Conservation (phyloP, 2,888 invertebrate species). For the Dynastes tityus region DNA sequence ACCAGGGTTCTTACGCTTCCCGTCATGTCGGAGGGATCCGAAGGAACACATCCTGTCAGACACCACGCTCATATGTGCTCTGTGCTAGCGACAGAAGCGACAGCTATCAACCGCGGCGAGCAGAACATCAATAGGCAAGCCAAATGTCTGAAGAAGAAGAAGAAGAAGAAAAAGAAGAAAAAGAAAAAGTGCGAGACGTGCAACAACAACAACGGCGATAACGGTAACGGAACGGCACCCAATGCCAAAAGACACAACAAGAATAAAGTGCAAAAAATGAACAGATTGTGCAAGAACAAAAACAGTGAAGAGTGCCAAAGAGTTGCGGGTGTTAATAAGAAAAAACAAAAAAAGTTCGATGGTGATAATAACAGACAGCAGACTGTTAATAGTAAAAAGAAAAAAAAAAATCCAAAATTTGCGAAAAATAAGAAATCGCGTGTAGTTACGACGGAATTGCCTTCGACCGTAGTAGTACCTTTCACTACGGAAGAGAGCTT, state of each 20-base stretch:
- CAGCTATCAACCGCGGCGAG: constrained; percentile 37
- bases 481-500: constrained; percentile 73
- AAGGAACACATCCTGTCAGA: constrained; percentile 71
- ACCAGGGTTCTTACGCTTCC: constrained; percentile 80
- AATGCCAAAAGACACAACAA: constrained; percentile 57
- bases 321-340: constrained; percentile 68
- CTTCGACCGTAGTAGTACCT: constrained; percentile 73
- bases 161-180: constrained; percentile 72
- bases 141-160: constrained; percentile 64
- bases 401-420: constrained; percentile 70
- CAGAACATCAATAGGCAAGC: constrained; percentile 34
- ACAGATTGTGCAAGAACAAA: constrained; percentile 58
- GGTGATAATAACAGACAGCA: constrained; percentile 70
- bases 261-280: constrained; percentile 64
- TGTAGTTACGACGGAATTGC: constrained; percentile 65
- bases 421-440: constrained; percentile 70
- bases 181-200: constrained; percentile 67
- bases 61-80: constrained; percentile 67
- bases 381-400: constrained; percentile 69
- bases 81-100: constrained; percentile 54
- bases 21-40: constrained; percentile 72
- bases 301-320: constrained; percentile 69
- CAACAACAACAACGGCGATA: constrained; percentile 58
- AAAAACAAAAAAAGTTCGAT: constrained; percentile 68
- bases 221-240: constrained; percentile 51